Evolutionary conservation across 2,888 invertebrate genomes (phyloP).

Genomic region (Leptura quadrifasciata): DNA sequence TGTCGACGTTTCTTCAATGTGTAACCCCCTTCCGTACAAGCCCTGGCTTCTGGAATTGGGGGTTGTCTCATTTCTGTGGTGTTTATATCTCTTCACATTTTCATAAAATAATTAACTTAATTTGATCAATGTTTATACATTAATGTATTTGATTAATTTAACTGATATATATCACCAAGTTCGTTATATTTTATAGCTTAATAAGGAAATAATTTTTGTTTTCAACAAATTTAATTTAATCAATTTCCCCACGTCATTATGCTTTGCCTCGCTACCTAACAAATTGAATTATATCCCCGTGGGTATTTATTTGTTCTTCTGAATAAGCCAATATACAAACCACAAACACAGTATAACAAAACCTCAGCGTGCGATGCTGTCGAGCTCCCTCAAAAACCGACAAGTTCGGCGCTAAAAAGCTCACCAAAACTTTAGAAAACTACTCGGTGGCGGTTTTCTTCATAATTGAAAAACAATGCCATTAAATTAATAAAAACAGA

Average conservation of each 20-base stretch:
- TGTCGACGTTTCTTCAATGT: too few relatives aligned
- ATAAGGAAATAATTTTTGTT: too few relatives aligned
- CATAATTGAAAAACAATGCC: constrained; percentile 55
- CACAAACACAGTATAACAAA: constrained; percentile 47
- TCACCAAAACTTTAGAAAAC: constrained; percentile 57
- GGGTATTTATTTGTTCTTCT: constrained; percentile 38
- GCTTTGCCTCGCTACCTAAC: not conserved
- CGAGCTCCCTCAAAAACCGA: constrained; percentile 35
- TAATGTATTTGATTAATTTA: too few relatives aligned
- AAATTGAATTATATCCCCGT: constrained; percentile 43
- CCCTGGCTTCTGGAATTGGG: too few relatives aligned
- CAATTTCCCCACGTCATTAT: not conserved
- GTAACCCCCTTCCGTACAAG: too few relatives aligned
- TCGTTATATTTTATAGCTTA: too few relatives aligned
- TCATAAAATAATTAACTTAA: too few relatives aligned
- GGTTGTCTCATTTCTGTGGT: too few relatives aligned
- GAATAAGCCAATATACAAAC: constrained; percentile 46
- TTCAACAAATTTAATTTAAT: not conserved
- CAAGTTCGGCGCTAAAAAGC: constrained; percentile 55
- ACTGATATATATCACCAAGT: too few relatives aligned
- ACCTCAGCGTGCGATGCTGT: constrained; percentile 35
- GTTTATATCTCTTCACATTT: too few relatives aligned
- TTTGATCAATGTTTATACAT: too few relatives aligned
- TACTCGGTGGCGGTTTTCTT: constrained; percentile 48
- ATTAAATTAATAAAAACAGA: constrained; percentile 56